These are phyloP conservation scores for Takifugu bimaculatus DNA, from an alignment of 2,113 vertebrate species.

Conservation along the genomic window DNA sequence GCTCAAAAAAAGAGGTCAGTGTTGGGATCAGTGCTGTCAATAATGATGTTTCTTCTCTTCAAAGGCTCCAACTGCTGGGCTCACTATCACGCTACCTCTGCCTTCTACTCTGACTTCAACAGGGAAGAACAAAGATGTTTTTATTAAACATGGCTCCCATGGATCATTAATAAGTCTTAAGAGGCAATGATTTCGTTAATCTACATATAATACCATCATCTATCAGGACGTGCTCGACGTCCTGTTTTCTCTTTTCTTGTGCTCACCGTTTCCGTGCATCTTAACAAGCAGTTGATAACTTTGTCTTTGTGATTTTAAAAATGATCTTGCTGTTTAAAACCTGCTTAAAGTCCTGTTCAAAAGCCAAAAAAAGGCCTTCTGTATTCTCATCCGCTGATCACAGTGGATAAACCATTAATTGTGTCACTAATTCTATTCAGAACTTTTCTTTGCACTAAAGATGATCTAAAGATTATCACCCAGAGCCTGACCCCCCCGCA, in stretches of 20 bases:
- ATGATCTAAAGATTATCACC: too few species aligned
- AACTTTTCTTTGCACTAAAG: too few species aligned
- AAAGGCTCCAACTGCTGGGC: conserved; percentile 35
- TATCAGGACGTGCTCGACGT: not conserved
- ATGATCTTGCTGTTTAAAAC: too few species aligned
- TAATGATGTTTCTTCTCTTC: conserved; percentile 44
- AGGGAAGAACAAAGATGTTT: conserved; percentile 44
- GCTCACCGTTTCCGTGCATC: not conserved
- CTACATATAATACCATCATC: not conserved
- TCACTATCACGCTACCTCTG: conserved; percentile 30
- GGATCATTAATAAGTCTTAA: not conserved
- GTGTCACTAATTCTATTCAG: too few species aligned
- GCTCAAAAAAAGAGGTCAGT: conserved; percentile 17
- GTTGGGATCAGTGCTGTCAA: conserved; percentile 30
- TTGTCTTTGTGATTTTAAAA: too few species aligned
- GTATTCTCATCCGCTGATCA: too few species aligned
- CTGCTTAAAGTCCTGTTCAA: too few species aligned
- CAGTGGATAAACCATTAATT: too few species aligned
- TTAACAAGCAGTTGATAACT: too few species aligned
- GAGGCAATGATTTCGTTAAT: not conserved
- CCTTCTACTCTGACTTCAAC: conserved; percentile 20
- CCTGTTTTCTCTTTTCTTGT: too few species aligned
- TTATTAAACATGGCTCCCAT: conserved; percentile 3
- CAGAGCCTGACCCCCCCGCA: too few species aligned
- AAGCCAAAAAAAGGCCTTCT: too few species aligned